A percentile compares a stretch with the other conserved stretches of the same genome.
These are phyloP conservation scores for Cataglyphis albicans DNA, from an alignment of 2,888 invertebrate genomes.

Conservation along the genomic window DNA sequence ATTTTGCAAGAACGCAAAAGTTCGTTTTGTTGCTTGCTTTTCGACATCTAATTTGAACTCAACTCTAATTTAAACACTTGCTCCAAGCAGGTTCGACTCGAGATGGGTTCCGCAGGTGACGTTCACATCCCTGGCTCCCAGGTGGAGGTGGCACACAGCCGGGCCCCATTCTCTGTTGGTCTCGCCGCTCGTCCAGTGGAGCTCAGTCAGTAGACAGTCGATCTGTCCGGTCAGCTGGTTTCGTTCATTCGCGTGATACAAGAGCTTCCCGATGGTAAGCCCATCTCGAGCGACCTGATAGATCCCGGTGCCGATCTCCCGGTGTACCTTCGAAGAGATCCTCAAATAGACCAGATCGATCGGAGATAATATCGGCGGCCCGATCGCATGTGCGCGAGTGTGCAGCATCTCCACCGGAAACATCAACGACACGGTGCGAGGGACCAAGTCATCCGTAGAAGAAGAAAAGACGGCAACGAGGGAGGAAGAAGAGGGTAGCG, in stretches of 20 bases:
- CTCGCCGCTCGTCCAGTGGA: conserved; percentile 80
- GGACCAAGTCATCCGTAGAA: conserved; percentile 54
- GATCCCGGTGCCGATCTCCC: conserved; percentile 52
- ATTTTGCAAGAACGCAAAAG: neutral
- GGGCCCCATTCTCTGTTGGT: conserved; percentile 82
- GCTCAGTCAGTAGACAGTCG: conserved; percentile 83
- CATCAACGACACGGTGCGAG: conserved; percentile 67
- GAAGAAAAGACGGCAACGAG: conserved; percentile 33
- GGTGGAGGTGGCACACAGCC: conserved; percentile 78
- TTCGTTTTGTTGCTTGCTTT: neutral
- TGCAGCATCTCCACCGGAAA: conserved; percentile 68
- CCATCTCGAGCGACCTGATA: conserved; percentile 61
- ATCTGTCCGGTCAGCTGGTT: conserved; percentile 83
- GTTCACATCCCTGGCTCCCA: conserved; percentile 71
- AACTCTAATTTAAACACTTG: neutral
- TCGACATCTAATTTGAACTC: neutral
- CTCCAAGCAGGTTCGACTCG: neutral
- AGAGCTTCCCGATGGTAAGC: conserved; percentile 68
- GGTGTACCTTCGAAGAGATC: conserved; percentile 23
- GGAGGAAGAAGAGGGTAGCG: conserved; percentile 60
- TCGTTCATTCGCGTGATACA: conserved; percentile 61
- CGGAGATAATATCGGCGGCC: conserved; percentile 70
- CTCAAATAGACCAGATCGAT: conserved; percentile 59
- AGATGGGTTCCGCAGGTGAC: conserved; percentile 27
- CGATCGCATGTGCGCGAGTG: conserved; percentile 83